A percentile compares a stretch with the other conserved stretches of the same genome.
Evolutionary conservation across 2,113 vertebrate species (phyloP).

Genomic region (Nansenia antarctica): DNA sequence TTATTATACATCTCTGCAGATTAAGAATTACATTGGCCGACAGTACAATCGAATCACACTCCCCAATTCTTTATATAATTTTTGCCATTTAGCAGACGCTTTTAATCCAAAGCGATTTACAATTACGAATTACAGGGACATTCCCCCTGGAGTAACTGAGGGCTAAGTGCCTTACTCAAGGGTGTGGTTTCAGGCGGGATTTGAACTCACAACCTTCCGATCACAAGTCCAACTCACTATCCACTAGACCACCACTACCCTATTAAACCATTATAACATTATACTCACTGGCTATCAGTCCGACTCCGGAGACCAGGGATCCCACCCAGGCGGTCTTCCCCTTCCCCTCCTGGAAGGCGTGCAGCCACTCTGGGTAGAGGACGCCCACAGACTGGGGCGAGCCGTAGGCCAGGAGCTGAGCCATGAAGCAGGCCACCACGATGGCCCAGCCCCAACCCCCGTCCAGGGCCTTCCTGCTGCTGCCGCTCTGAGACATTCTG

Average conservation of each 20-base stretch:
- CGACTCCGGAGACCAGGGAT: conserved; percentile 84
- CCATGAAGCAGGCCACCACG: conserved; percentile 79
- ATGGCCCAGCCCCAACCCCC: conserved; percentile 90
- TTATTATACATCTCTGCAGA: background rate
- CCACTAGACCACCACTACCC: too few species aligned
- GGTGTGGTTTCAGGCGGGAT: too few species aligned
- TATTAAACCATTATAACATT: too few species aligned
- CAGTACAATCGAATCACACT: too few species aligned
- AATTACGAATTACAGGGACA: too few species aligned
- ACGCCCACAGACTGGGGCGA: conserved; percentile 86
- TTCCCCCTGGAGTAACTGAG: too few species aligned
- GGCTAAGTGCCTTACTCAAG: too few species aligned
- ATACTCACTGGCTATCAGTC: conserved; percentile 87
- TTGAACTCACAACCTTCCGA: too few species aligned
- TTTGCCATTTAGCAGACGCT: too few species aligned
- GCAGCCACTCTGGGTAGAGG: conserved; percentile 85
- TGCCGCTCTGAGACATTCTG: conserved; percentile 13
- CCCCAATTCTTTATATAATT: too few species aligned
- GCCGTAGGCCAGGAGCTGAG: conserved; percentile 84
- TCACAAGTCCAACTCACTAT: too few species aligned
- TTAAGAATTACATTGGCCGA: background rate
- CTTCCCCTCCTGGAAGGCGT: conserved; percentile 83
- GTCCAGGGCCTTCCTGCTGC: conserved; percentile 66
- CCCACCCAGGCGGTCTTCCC: conserved; percentile 89
- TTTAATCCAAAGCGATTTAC: too few species aligned